phyloP scores from a whole-genome alignment of 2,113 vertebrate genomes.

The Lasiurus borealis region DNA sequence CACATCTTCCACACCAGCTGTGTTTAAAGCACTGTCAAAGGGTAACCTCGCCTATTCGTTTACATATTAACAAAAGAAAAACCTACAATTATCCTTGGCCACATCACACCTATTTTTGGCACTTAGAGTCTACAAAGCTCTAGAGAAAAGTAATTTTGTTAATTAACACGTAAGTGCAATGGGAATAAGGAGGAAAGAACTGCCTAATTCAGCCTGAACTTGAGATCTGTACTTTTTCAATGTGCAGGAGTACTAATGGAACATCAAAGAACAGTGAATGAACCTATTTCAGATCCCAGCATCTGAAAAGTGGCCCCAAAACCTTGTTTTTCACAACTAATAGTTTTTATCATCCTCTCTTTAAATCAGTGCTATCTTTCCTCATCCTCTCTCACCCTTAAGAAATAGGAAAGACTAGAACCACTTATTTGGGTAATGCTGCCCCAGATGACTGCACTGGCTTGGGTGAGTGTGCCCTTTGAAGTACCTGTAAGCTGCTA shows the following conservation, averaged over 20 bases:
- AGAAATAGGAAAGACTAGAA: not conserved
- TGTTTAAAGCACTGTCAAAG: not conserved
- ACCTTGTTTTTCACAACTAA: not conserved
- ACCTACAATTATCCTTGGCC: not conserved
- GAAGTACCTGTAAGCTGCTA: slow-evolving; percentile 95
- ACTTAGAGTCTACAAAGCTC: slow-evolving; percentile 47
- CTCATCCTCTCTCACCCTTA: not conserved
- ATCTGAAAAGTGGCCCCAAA: not conserved
- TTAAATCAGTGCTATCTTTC: not conserved
- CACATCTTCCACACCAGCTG: not conserved
- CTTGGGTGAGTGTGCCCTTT: not conserved
- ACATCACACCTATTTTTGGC: slow-evolving; percentile 47
- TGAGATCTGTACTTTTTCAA: not conserved
- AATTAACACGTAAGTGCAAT: slow-evolving; percentile 51
- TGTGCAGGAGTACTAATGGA: not conserved
- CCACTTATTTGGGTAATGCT: not conserved
- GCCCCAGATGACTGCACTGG: not conserved
- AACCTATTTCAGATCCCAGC: not conserved
- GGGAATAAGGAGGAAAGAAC: slow-evolving; percentile 13
- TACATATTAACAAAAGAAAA: not conserved
- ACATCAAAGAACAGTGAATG: not conserved
- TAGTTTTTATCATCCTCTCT: not conserved
- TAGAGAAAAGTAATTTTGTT: slow-evolving; percentile 56
- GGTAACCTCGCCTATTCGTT: slow-evolving; percentile 37
- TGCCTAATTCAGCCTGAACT: not conserved